Percentiles rank a stretch among this genome's conserved stretches.
Conservation (phyloP, 2,888 invertebrate genomes). For the Monochamus alternatus region DNA sequence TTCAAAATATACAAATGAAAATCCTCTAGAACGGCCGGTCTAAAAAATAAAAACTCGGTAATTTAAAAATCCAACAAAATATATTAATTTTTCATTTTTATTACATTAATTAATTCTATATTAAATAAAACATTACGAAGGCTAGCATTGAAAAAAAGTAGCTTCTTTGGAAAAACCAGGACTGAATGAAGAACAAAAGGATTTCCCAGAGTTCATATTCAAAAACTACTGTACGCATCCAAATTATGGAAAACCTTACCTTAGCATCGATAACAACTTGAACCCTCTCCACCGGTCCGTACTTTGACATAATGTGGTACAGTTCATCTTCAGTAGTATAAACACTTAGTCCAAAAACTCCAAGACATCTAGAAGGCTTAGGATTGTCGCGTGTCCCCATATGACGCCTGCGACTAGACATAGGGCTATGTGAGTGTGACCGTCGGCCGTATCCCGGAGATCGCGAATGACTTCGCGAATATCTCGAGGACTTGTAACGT, state of each 20-base stretch:
- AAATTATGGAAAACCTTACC: conserved; percentile 72
- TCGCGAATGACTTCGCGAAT: conserved; percentile 78
- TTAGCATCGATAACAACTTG: conserved; percentile 97
- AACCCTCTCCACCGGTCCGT: conserved; percentile 92
- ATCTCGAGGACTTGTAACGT: conserved; percentile 73
- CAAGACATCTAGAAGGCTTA: conserved; percentile 90
- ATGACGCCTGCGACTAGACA: conserved; percentile 87
- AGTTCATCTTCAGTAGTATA: conserved; percentile 95
- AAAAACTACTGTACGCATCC: too few species aligned
- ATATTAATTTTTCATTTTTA: too few species aligned
- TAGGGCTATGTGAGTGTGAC: conserved; percentile 84
- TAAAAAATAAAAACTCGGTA: conserved; percentile 71
- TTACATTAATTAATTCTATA: too few species aligned
- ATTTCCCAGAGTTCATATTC: background rate
- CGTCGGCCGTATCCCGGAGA: conserved; percentile 74
- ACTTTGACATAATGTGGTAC: conserved; percentile 93
- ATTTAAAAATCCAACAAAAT: too few species aligned
- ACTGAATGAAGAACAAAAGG: too few species aligned
- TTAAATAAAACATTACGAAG: too few species aligned
- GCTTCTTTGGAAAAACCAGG: too few species aligned
- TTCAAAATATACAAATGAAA: conserved; percentile 96
- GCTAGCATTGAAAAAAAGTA: too few species aligned
- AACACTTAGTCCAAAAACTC: conserved; percentile 95
- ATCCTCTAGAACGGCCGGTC: conserved; percentile 96
- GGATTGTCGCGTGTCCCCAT: conserved; percentile 90